A percentile compares a stretch with the other conserved stretches of the same genome.
Conservation (phyloP, 1,140 invertebrate species). For the Drosophila yakuba region DNA sequence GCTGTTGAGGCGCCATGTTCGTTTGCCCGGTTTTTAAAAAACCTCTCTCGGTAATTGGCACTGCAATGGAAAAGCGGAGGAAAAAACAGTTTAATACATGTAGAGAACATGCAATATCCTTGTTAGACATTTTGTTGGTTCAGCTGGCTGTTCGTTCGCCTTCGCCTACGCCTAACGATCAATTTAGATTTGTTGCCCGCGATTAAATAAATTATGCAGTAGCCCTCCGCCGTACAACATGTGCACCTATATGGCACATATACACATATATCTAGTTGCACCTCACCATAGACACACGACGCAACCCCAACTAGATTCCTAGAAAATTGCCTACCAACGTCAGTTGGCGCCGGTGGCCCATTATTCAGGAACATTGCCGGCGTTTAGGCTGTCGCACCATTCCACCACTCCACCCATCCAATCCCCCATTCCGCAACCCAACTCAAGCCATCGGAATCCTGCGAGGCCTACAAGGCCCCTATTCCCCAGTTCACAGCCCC, state of each 20-base stretch:
- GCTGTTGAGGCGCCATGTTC: conserved; percentile 62
- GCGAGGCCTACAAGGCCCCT: conserved; percentile 18
- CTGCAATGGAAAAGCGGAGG: conserved; percentile 49
- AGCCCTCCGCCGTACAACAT: conserved; percentile 21
- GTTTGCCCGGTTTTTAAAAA: conserved; percentile 10
- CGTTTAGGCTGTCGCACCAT: conserved; percentile 50
- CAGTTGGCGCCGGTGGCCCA: conserved; percentile 55
- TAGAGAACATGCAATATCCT: conserved; percentile 58
- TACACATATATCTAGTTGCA: conserved; percentile 18
- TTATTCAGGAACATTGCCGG: conserved; percentile 57
- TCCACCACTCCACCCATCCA: background rate
- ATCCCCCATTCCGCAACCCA: background rate
- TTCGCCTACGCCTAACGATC: conserved; percentile 69
- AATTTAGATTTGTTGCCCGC: conserved; percentile 82
- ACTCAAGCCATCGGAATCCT: background rate
- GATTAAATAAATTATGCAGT: conserved; percentile 84
- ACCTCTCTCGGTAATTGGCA: conserved; percentile 62
- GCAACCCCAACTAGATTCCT: conserved; percentile 48
- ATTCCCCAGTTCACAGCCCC: background rate
- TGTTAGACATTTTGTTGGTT: conserved; percentile 54
- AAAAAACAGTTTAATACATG: conserved; percentile 15
- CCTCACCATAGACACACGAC: conserved; percentile 8
- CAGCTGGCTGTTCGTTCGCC: conserved; percentile 38
- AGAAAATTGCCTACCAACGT: conserved; percentile 58
- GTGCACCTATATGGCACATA: background rate